Evolutionary conservation across 2,888 invertebrate species (phyloP).

Genomic region (Melanchra persicariae): DNA sequence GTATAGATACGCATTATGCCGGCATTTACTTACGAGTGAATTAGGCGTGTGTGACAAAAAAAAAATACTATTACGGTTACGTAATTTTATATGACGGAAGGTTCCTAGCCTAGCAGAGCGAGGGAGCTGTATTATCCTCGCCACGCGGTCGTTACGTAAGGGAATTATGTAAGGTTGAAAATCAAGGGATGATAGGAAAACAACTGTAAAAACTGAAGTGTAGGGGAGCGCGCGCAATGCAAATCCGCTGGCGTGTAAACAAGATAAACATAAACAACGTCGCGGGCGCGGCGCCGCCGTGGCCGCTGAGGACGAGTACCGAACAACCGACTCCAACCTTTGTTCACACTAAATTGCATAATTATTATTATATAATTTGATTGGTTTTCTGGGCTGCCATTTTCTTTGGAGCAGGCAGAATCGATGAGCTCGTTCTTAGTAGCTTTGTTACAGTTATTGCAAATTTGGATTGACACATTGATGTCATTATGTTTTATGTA

Average conservation of each 20-base stretch:
- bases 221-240: conserved; percentile 49
- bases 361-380: conserved; percentile 60
- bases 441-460: conserved; percentile 33
- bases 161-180: conserved; percentile 78
- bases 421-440: conserved; percentile 19
- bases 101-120: conserved; percentile 54
- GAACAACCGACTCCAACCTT: conserved; percentile 45
- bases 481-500: conserved; percentile 48
- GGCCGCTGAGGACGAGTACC: conserved; percentile 39
- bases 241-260: conserved; percentile 60
- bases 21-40: conserved; percentile 31
- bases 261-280: conserved; percentile 65
- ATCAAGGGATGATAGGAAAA: conserved; percentile 69
- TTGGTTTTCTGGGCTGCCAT: conserved; percentile 31
- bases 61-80: conserved; percentile 64
- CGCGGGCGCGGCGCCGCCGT: conserved; percentile 37
- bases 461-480: conserved; percentile 41
- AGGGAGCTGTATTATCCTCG: conserved; percentile 63
- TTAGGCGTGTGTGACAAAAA: conserved; percentile 46
- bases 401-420: conserved; percentile 15
- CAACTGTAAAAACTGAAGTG: conserved; percentile 42
- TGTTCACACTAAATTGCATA: conserved; percentile 59
- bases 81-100: conserved; percentile 65
- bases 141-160: conserved; percentile 85
- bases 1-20: conserved; percentile 18